Evolutionary conservation across 2,113 vertebrate species (phyloP), one percentile per base, ranked within the genome.

Genomic region (Lethenteron camtschaticum): DNA sequence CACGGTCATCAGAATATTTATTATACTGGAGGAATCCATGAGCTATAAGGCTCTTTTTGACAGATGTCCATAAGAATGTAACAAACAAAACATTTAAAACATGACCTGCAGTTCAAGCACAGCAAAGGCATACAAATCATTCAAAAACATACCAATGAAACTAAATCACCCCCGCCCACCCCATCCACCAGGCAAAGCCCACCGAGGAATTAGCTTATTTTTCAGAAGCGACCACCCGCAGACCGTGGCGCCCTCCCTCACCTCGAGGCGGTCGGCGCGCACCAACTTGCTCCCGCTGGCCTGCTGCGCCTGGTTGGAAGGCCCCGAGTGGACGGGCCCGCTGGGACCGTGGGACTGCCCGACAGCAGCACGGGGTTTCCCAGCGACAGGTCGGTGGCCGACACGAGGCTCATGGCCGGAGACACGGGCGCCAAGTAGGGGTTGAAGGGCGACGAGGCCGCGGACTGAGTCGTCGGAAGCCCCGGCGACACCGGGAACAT

Each of bases 201-300:
- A 41, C 41, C 41, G 41, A 41, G 41, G 41, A 6, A 41, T 41
- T 41, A 41, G 5, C 41, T 41, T 41, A 41, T 41, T 7, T 41
- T 41, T 41, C 41, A 41, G 41, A 41, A 41, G 41, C 41, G 41
- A 14, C 9, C 18, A 68, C 68, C 72, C 10, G 0, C 69, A 66
- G 75, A 71, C 70, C 73, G 24, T 16, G 73, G 68, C 18, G 3
- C 55, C 75, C 1, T 56, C 58, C 78, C 79, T 76, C 89, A 99
- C 92, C 90, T 99, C 94, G 76, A 99, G 83, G 81, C 90, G 95
- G 83, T 99, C 94, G 56, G 87, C 87, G 79, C 94, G 89, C 77
- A 87, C 77, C 76, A 83, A 83, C 79, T 96, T 99, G 78, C 87
- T 88, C 72, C 77, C 77, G 79, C 84, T 82, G 77, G 85, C 90